Conservation (phyloP, 2,888 invertebrate species). For the Peribatodes rhomboidaria region DNA sequence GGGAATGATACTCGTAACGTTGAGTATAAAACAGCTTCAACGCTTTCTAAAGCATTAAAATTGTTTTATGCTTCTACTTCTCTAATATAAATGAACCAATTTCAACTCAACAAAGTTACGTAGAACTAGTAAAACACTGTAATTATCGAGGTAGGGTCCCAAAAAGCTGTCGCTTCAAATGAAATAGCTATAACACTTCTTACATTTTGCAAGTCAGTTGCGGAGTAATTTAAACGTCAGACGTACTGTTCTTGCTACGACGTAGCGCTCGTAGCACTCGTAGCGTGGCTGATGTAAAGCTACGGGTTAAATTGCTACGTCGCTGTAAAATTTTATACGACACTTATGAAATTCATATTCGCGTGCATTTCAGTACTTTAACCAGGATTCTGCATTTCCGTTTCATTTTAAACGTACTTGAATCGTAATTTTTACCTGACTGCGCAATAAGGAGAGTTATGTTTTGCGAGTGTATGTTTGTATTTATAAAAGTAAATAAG, state of each 20-base stretch:
- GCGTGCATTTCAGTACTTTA: slow-evolving; percentile 18
- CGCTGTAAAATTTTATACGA: slow-evolving; percentile 27
- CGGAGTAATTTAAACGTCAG: slow-evolving; percentile 55
- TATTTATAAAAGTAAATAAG: too few species aligned
- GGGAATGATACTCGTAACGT: too few species aligned
- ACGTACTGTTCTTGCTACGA: slow-evolving; percentile 38
- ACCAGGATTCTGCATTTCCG: slow-evolving; percentile 7
- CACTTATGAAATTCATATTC: slow-evolving; percentile 30
- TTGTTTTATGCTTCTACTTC: neutral
- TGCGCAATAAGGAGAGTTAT: too few species aligned
- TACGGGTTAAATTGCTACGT: slow-evolving; percentile 25
- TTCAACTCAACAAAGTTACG: neutral
- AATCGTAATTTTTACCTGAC: slow-evolving; percentile 11
- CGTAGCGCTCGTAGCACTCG: slow-evolving; percentile 30
- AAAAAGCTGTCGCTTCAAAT: slow-evolving; percentile 12
- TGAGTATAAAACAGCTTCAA: too few species aligned
- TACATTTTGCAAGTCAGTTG: slow-evolving; percentile 44
- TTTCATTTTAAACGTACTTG: slow-evolving; percentile 14
- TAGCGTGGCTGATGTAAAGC: slow-evolving; percentile 23
- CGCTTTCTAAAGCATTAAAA: too few species aligned
- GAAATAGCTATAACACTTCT: slow-evolving; percentile 18
- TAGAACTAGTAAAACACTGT: neutral
- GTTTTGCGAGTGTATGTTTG: too few species aligned
- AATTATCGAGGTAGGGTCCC: neutral
- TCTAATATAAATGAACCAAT: neutral